These are phyloP conservation scores for Scolopax bukidnonensis DNA, from an alignment of 2,797 vertebrate species.

Conservation along the genomic window DNA sequence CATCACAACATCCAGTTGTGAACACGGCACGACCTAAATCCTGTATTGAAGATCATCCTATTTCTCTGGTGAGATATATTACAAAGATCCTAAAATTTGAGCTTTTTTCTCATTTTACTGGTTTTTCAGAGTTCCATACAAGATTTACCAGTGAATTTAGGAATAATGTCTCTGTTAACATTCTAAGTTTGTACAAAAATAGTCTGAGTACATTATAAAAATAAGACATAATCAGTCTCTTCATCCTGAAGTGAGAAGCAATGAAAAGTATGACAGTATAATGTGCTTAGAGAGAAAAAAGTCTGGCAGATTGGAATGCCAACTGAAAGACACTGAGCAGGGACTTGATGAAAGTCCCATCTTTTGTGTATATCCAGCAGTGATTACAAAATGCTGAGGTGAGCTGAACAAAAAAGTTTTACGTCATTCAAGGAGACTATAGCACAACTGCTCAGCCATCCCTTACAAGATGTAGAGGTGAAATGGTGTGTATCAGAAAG, in stretches of 20 bases:
- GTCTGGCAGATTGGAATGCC: not conserved
- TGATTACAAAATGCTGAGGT: slow-evolving; percentile 45
- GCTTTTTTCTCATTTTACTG: not conserved
- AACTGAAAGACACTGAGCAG: slow-evolving; percentile 1
- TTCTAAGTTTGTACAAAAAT: not conserved
- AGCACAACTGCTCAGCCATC: slow-evolving; percentile 84
- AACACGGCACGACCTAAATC: not conserved
- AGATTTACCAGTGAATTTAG: not conserved
- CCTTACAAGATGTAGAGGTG: slow-evolving; percentile 84
- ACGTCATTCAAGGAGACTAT: slow-evolving; percentile 68
- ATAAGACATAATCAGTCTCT: not conserved
- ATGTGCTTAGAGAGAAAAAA: not conserved
- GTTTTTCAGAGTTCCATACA: not conserved
- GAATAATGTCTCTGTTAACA: not conserved
- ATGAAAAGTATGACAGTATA: not conserved
- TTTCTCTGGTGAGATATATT: not conserved
- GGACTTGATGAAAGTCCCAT: not conserved
- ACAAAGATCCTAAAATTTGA: not conserved
- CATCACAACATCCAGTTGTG: not conserved
- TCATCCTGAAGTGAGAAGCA: not conserved
- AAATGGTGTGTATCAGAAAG: slow-evolving; percentile 88
- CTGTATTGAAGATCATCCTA: not conserved
- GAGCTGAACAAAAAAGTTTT: slow-evolving; percentile 58
- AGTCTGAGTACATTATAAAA: not conserved
- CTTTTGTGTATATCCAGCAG: not conserved